Conservation (phyloP, 2,888 invertebrate species). For the Epiblema foenella region DNA sequence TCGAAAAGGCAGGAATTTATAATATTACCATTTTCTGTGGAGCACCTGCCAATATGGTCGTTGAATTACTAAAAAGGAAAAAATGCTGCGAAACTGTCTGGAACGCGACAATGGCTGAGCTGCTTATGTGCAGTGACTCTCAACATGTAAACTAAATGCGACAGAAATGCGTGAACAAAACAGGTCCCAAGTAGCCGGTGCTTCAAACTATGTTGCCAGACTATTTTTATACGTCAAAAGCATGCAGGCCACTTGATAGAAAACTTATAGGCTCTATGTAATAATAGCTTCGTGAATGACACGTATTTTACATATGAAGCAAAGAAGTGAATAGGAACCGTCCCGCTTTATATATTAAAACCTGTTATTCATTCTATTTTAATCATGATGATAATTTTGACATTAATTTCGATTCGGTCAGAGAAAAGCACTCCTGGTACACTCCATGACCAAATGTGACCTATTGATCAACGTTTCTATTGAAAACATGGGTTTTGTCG, state of each 20-base stretch:
- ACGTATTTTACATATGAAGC: not conserved
- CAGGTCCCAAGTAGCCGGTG: not conserved
- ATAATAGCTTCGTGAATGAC: not conserved
- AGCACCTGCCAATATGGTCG: too few species aligned
- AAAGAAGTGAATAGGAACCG: not conserved
- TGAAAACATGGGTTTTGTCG: not conserved
- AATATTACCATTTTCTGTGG: too few species aligned
- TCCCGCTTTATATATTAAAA: not conserved
- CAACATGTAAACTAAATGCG: not conserved
- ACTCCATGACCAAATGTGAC: not conserved
- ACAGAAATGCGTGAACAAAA: not conserved
- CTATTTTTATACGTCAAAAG: constrained; percentile 6
- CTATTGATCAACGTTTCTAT: not conserved
- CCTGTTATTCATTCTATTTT: not conserved
- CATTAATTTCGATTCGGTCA: not conserved
- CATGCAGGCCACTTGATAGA: not conserved
- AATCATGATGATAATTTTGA: not conserved
- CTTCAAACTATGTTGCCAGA: not conserved
- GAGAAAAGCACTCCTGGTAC: too few species aligned
- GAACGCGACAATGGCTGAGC: not conserved
- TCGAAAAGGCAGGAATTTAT: too few species aligned
- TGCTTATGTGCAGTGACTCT: not conserved
- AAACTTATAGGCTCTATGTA: not conserved
- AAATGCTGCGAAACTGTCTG: not conserved
- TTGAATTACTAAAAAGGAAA: not conserved